Percentiles rank a stretch among this genome's conserved stretches.
phyloP scores from a whole-genome alignment of 2,888 invertebrate species.

The Rugalucina vietnamica region DNA sequence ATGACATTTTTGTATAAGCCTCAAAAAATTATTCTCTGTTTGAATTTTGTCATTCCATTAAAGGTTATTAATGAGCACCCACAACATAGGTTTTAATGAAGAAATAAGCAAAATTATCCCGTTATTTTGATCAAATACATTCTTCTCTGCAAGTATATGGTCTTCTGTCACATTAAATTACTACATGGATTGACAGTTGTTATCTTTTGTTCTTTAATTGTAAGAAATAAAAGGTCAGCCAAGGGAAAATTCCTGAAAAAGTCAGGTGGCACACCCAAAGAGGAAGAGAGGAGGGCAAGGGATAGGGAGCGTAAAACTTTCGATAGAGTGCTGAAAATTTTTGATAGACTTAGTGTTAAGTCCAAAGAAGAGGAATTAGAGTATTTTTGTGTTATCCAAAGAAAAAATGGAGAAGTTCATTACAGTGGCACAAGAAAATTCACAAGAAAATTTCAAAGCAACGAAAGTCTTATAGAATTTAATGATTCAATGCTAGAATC shows the following conservation, averaged over 20 bases:
- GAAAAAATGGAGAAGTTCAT: neutral
- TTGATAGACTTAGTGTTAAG: neutral
- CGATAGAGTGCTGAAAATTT: neutral
- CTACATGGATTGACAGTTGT: no score
- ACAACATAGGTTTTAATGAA: no score
- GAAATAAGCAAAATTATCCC: no score
- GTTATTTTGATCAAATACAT: no score
- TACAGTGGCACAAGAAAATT: neutral
- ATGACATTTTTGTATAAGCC: no score
- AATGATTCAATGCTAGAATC: neutral
- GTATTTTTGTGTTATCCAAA: neutral
- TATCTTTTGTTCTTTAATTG: no score
- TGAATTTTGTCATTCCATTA: no score
- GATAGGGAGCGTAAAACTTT: neutral
- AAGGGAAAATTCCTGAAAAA: neutral
- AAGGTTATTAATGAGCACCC: no score
- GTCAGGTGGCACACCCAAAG: neutral
- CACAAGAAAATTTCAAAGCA: neutral
- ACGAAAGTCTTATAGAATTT: neutral
- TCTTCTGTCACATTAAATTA: no score
- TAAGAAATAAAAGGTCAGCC: no score
- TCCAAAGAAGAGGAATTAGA: neutral
- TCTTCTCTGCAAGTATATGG: no score
- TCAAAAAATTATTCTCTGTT: no score
- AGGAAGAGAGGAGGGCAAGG: neutral